phyloP scores from a whole-genome alignment of 2,888 invertebrate genomes.

The Lepidocyrtinus sp. region DNA sequence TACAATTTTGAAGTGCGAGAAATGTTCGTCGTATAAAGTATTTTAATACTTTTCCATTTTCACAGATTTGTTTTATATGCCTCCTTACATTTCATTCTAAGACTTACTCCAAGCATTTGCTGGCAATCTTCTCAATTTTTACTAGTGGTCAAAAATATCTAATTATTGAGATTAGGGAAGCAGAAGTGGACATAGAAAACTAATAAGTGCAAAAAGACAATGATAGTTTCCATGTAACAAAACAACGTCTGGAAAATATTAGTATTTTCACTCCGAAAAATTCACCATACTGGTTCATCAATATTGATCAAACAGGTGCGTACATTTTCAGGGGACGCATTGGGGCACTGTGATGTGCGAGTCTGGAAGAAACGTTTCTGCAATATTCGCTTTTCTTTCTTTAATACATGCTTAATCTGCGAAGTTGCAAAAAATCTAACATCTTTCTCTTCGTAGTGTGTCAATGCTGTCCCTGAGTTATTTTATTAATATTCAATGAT shows the following conservation, averaged over 20 bases:
- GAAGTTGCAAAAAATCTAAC: too few species aligned
- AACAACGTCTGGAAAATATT: background rate
- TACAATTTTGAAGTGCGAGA: background rate
- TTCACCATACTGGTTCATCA: too few species aligned
- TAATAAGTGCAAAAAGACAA: background rate
- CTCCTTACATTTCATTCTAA: background rate
- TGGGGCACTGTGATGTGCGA: background rate
- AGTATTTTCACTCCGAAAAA: too few species aligned
- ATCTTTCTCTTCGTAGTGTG: too few species aligned
- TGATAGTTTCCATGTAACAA: background rate
- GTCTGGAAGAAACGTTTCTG: too few species aligned
- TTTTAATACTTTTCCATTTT: background rate
- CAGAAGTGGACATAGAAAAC: background rate
- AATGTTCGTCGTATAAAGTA: slow-evolving; percentile 11
- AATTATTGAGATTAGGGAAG: background rate
- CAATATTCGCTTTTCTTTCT: too few species aligned
- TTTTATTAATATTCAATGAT: too few species aligned
- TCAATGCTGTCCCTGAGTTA: too few species aligned
- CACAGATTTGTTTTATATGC: background rate
- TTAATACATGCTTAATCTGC: too few species aligned
- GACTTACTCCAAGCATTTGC: background rate
- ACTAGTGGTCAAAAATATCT: background rate
- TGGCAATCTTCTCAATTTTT: background rate
- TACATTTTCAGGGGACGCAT: background rate
- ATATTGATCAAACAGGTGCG: background rate